Evolutionary conservation across 2,888 invertebrate species (phyloP), one percentile per base, ranked within the genome.

Genomic region (Microplitis manilae): DNA sequence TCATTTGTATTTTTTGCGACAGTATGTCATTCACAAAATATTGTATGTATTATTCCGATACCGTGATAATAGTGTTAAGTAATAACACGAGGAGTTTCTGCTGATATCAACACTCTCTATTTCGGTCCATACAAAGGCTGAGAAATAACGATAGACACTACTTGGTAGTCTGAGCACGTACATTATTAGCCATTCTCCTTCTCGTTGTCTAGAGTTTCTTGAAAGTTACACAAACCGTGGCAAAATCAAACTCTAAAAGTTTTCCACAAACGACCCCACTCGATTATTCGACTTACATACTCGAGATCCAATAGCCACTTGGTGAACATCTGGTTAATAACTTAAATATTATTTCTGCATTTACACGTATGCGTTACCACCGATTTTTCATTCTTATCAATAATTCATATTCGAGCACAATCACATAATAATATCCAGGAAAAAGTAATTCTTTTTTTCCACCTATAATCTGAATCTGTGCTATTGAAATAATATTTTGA

Each of bases 141-240:
- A 74, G 76, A 62, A 75, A 82, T 83, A 85, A 85, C 83, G 81
- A 82, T 75, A 79, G 77, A 81, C 82, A 83, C 81, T 83, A 83
- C 87, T 88, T 86, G 86, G 86, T 83, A 88, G 84, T 86, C 86
- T 77, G 79, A 81, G 84, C 88, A 88, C 88, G 88, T 88, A 82
- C 85, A 86, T 86, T 88, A 88, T 88, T 88, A 88, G 85, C 86
- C 81, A 85, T 87, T 87, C 85, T 83, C 83, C 79, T 75, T 68
- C 85, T 83, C 83, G 79, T 75, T 68, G 68, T 41, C 41, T 68
- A 68, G 13, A 38, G 68, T 41, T 50, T 17, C 40, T 68, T 40
- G 40, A 39, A 68, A 9, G 41, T 68, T 41, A 15, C 15, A 68
- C 41, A 65, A 40, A 40, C 41, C 7, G 62, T 15, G 50, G 20